Evolutionary conservation across 1,140 invertebrate genomes (phyloP).

Genomic region (Rhizoglyphus robini): DNA sequence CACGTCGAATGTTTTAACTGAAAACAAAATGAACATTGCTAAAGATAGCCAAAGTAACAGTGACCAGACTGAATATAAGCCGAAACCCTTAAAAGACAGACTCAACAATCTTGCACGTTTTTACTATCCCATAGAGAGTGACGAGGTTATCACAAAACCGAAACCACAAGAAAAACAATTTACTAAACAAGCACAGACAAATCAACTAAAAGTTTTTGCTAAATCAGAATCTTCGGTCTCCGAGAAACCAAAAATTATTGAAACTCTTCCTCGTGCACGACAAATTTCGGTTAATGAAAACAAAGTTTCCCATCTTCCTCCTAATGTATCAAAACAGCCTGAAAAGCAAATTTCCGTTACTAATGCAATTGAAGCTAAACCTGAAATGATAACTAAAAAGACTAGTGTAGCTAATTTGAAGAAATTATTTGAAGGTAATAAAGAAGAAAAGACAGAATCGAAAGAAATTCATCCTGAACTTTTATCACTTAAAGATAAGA

Average conservation of each 20-base stretch:
- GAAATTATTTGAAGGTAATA: slow-evolving; percentile 6
- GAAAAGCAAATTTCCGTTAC: neutral
- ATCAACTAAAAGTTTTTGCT: neutral
- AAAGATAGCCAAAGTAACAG: too few species aligned
- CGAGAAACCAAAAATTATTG: neutral
- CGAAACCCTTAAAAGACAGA: neutral
- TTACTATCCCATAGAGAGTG: neutral
- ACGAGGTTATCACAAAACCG: neutral
- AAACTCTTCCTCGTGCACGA: neutral
- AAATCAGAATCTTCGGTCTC: neutral
- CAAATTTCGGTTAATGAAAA: neutral
- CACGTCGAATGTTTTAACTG: neutral
- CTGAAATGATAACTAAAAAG: neutral
- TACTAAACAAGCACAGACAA: neutral
- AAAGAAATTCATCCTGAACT: neutral
- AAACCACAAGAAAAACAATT: neutral
- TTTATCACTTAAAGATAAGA: slow-evolving; percentile 12
- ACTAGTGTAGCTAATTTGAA: slow-evolving; percentile 13
- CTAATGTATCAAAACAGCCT: neutral
- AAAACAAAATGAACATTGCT: neutral
- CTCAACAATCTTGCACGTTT: neutral
- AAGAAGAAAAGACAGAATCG: neutral
- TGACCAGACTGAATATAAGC: neutral
- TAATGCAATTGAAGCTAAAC: neutral
- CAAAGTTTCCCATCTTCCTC: neutral